Conservation (phyloP, 1,140 invertebrate species). For the Drosophila dunni region DNA sequence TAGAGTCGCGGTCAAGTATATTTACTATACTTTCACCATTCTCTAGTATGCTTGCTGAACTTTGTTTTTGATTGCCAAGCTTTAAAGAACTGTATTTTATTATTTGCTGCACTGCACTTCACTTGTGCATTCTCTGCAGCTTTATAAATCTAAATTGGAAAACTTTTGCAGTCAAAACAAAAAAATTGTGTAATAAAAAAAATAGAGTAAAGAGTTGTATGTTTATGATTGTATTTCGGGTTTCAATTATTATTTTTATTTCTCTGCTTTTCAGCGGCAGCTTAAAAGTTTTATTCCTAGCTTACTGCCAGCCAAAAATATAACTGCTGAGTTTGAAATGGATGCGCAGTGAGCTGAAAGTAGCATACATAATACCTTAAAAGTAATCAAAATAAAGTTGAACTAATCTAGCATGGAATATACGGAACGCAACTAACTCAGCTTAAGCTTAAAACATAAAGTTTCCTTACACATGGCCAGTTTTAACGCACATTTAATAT, state of each 20-base stretch:
- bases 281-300: conserved; percentile 41
- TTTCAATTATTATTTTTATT: not conserved
- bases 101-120: conserved; percentile 3
- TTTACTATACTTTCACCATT: conserved; percentile 19
- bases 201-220: conserved; percentile 1
- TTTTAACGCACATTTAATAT: no score
- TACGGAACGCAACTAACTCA: not conserved
- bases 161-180: conserved; percentile 45
- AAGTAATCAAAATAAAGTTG: not conserved
- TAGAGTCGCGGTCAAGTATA: conserved; percentile 11
- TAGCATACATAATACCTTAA: not conserved
- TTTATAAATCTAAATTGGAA: conserved; percentile 67
- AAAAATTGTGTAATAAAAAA: not conserved
- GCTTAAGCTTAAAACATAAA: conserved; percentile 4
- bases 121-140: conserved; percentile 34
- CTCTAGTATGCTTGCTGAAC: conserved; percentile 11
- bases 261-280: conserved; percentile 5
- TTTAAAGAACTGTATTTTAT: not conserved
- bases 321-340: not conserved
- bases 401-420: not conserved
- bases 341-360: not conserved
- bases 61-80: not conserved
- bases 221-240: conserved; percentile 45
- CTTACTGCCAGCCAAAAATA: conserved; percentile 5
- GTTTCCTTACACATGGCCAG: not conserved